These are phyloP conservation scores for Hippoglossus hippoglossus DNA, from an alignment of 2,797 vertebrate genomes.

Conservation along the genomic window DNA sequence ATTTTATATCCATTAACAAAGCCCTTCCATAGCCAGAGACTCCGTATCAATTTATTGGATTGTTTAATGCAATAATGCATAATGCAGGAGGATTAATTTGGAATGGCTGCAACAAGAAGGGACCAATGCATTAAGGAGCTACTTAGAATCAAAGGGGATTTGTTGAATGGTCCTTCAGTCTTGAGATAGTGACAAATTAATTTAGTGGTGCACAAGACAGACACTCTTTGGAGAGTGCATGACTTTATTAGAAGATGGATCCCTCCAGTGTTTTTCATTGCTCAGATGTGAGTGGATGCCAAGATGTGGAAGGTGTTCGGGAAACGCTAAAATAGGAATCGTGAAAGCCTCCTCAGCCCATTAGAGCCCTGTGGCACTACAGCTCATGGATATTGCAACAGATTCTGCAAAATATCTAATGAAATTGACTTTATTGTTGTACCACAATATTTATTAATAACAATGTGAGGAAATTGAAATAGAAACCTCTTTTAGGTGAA, in stretches of 20 bases:
- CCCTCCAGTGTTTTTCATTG: conserved; percentile 34
- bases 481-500: no score
- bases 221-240: conserved; percentile 69
- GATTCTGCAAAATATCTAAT: no score
- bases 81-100: conserved; percentile 86
- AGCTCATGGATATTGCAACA: conserved; percentile 3
- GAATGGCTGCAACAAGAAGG: conserved; percentile 79
- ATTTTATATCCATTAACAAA: conserved; percentile 85
- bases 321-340: conserved; percentile 2
- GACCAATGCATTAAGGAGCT: conserved; percentile 80
- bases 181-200: conserved; percentile 80
- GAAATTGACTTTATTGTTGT: no score
- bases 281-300: conserved; percentile 10
- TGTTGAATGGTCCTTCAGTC: conserved; percentile 81
- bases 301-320: conserved; percentile 14
- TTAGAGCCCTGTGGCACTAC: background rate
- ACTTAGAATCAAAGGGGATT: conserved; percentile 82
- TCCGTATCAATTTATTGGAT: conserved; percentile 86
- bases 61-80: conserved; percentile 87
- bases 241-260: conserved; percentile 64
- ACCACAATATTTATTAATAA: no score
- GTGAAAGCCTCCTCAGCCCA: background rate
- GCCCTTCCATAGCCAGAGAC: conserved; percentile 76
- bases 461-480: no score
- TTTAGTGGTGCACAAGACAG: conserved; percentile 67